Evolutionary conservation across 2,797 vertebrate genomes (phyloP), one percentile per base, ranked within the genome.

Genomic region (Sebastes cheni): DNA sequence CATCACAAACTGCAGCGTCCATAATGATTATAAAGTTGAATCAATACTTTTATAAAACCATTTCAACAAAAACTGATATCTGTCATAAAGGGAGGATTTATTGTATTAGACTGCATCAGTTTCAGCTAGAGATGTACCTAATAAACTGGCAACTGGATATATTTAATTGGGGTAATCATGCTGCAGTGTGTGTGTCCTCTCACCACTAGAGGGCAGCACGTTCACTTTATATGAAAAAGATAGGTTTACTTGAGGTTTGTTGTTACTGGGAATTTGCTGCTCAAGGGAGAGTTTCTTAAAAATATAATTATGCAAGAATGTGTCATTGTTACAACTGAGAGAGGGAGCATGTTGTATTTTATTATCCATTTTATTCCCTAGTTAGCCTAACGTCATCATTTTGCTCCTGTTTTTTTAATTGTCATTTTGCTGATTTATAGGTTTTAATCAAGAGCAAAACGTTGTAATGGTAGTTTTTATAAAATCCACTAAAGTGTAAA

Each of bases 131-230:
- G 42, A 22, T 30, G 2, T 62, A 22, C 3, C 30, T 55, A n/a
- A 54, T 61, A 54, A 39, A 29, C 22, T 62, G 23, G 30, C 14
- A 30, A 11, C 36, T 65, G 8, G 50, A 18, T 69, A 16, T 50
- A 36, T 34, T 25, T 39, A 11, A 61, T 14, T 27, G 56, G 8
- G 9, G 11, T 65, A 14, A 29, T 34, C 8, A n/a, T 39, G 22
- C 18, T 87, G 86, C 3, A 70, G 18, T 65, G 14, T 64, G 14
- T n/a, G n/a, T 1, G 0, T 0, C 1, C 0, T 67, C 3, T 23
- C 14, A n/a, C 73, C 92, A 87, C 91, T 78, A 92, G 94, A 87
- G 84, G 89, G 90, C 75, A 91, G 83, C 79, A 86, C 67, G 54
- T 79, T 52, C 74, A 70, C 27, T 23, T 69, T 66, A 22, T 13